Evolutionary conservation across 2,888 invertebrate genomes (phyloP).

Genomic region (Drepanosiphum platanoidis): DNA sequence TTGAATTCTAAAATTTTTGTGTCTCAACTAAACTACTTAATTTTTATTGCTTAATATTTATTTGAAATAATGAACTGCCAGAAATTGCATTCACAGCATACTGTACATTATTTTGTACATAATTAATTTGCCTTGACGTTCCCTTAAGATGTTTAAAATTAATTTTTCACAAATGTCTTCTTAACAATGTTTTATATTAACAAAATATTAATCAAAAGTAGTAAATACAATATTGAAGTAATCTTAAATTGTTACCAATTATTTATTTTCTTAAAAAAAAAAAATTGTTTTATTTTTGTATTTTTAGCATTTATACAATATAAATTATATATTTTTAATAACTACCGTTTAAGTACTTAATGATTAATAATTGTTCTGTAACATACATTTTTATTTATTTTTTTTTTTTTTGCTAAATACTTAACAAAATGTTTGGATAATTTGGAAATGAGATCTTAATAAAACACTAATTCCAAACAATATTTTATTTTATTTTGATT

Average conservation of each 20-base stretch:
- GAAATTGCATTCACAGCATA: no score
- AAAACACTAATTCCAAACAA: slow-evolving; percentile 32
- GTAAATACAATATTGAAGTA: slow-evolving; percentile 14
- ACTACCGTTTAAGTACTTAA: slow-evolving; percentile 32
- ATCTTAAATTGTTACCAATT: slow-evolving; percentile 49
- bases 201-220: slow-evolving; percentile 51
- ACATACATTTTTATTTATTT: slow-evolving; percentile 25
- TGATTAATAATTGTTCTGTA: slow-evolving; percentile 27
- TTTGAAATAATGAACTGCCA: no score
- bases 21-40: neutral
- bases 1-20: neutral
- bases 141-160: neutral
- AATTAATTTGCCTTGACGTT: slow-evolving; percentile 12
- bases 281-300: slow-evolving; percentile 46
- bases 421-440: slow-evolving; percentile 46
- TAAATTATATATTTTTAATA: slow-evolving; percentile 49
- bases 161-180: neutral
- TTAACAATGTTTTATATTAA: slow-evolving; percentile 36
- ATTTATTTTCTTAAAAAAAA: slow-evolving; percentile 25
- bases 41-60: neutral
- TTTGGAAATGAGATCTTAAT: slow-evolving; percentile 32
- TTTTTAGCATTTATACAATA: slow-evolving; percentile 28
- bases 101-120: neutral
- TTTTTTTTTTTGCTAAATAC: slow-evolving; percentile 38
- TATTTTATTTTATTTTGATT: neutral